phyloP scores from a whole-genome alignment of 2,888 invertebrate genomes.

The Epinotia brunnichana region DNA sequence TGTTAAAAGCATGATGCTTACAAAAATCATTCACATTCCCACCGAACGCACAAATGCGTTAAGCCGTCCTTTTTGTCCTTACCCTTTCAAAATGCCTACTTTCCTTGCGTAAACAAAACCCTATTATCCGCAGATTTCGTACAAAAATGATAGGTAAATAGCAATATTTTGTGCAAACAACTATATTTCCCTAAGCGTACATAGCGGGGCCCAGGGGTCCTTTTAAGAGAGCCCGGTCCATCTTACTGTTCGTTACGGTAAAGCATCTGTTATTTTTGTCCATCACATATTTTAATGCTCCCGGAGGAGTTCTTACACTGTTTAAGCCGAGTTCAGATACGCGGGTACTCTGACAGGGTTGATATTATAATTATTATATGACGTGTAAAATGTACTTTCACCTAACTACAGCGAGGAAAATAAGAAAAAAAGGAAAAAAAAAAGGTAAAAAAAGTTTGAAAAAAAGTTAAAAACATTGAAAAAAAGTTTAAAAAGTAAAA shows the following conservation, averaged over 20 bases:
- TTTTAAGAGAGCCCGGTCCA: constrained; percentile 65
- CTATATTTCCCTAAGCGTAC: constrained; percentile 75
- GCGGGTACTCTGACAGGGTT: neutral
- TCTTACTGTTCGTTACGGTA: constrained; percentile 76
- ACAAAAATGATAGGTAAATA: constrained; percentile 80
- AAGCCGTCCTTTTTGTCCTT: constrained; percentile 38
- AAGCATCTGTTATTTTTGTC: constrained; percentile 81
- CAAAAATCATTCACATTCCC: constrained; percentile 19
- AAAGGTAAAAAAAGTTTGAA: too few relatives aligned
- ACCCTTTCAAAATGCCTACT: constrained; percentile 60
- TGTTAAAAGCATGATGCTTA: neutral
- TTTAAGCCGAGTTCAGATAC: constrained; percentile 41
- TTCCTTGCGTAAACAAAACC: constrained; percentile 70
- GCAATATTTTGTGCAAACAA: constrained; percentile 80
- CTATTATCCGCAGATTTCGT: constrained; percentile 77
- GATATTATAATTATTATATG: neutral
- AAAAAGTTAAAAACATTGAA: too few relatives aligned
- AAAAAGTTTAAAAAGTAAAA: too few relatives aligned
- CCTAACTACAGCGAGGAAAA: too few relatives aligned
- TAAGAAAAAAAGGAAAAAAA: too few relatives aligned
- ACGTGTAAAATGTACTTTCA: too few relatives aligned
- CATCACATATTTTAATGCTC: constrained; percentile 80
- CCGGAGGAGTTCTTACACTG: constrained; percentile 65
- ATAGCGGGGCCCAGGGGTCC: constrained; percentile 66
- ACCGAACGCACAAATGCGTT: constrained; percentile 23